Conservation (phyloP, 2,113 vertebrate species). For the Chamaetylas fuelleborni region DNA sequence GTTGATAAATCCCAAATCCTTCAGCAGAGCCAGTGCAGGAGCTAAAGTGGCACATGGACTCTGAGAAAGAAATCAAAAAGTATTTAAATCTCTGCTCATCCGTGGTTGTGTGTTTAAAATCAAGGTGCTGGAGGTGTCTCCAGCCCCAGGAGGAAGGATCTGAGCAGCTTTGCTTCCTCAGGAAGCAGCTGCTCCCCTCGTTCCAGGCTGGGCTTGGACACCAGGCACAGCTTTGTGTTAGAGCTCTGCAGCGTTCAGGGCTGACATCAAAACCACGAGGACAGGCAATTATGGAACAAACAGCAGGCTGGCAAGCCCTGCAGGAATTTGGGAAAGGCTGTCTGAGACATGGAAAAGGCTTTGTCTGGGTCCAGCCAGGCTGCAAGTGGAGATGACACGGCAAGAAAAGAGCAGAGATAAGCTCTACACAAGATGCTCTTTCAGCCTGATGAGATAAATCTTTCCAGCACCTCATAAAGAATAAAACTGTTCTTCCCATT, state of each 20-base stretch:
- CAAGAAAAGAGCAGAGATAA: not conserved
- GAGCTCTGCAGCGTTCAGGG: not conserved
- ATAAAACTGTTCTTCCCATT: not conserved
- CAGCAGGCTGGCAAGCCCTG: not conserved
- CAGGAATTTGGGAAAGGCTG: not conserved
- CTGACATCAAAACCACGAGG: not conserved
- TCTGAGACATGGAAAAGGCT: not conserved
- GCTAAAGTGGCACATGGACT: not conserved
- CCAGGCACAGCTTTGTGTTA: not conserved
- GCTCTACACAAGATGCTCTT: not conserved
- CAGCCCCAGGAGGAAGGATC: not conserved
- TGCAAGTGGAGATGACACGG: not conserved
- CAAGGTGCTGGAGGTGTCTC: not conserved
- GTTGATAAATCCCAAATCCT: slow-evolving; percentile 31
- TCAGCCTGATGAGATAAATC: not conserved
- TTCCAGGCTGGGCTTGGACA: not conserved
- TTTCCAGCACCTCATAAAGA: not conserved
- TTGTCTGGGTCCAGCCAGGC: not conserved
- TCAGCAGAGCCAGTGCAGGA: not conserved
- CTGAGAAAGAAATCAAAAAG: not conserved
- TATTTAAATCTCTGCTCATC: not conserved
- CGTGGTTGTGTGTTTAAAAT: not conserved
- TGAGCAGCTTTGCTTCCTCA: not conserved
- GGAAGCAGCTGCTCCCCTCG: not conserved
- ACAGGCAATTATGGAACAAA: not conserved